Percentiles rank a stretch among this genome's conserved stretches.
These are phyloP conservation scores for Drosophila lutescens DNA, from an alignment of 2,888 invertebrate species.

Conservation along the genomic window DNA sequence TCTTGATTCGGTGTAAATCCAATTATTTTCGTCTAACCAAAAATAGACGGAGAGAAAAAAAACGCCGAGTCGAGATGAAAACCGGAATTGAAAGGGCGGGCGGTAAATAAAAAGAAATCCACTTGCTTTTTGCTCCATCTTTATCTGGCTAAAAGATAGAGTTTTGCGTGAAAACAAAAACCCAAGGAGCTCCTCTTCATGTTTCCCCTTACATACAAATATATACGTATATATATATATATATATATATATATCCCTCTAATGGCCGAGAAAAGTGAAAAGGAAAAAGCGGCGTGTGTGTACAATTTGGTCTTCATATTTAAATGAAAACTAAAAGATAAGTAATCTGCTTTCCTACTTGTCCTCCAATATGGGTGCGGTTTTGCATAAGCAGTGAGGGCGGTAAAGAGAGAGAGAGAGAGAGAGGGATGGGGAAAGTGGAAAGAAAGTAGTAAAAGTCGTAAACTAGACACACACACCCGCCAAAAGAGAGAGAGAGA, in stretches of 20 bases:
- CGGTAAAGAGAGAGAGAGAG: not conserved
- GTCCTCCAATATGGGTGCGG: constrained; percentile 66
- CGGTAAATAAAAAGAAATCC: constrained; percentile 34
- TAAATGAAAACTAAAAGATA: constrained; percentile 77
- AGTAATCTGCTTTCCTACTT: constrained; percentile 59
- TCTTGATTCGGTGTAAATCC: constrained; percentile 57
- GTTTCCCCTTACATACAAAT: not conserved
- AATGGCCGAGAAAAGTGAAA: constrained; percentile 16
- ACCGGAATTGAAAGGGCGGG: constrained; percentile 25
- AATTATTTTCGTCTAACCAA: constrained; percentile 69
- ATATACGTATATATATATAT: not conserved
- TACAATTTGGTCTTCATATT: constrained; percentile 69
- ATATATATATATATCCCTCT: not conserved
- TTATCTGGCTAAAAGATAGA: constrained; percentile 13
- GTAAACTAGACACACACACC: constrained; percentile 37
- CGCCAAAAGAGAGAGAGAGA: constrained; percentile 1
- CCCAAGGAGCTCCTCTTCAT: constrained; percentile 8
- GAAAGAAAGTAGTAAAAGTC: constrained; percentile 42
- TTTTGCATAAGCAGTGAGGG: constrained; percentile 46
- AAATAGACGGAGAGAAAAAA: constrained; percentile 11
- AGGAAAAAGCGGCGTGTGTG: constrained; percentile 38
- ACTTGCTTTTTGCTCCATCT: constrained; percentile 15
- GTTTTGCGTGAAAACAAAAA: constrained; percentile 16
- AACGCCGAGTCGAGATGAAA: not conserved
- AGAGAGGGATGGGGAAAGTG: not conserved